phyloP scores from a whole-genome alignment of 2,113 vertebrate genomes.

The Charadrius vociferus region DNA sequence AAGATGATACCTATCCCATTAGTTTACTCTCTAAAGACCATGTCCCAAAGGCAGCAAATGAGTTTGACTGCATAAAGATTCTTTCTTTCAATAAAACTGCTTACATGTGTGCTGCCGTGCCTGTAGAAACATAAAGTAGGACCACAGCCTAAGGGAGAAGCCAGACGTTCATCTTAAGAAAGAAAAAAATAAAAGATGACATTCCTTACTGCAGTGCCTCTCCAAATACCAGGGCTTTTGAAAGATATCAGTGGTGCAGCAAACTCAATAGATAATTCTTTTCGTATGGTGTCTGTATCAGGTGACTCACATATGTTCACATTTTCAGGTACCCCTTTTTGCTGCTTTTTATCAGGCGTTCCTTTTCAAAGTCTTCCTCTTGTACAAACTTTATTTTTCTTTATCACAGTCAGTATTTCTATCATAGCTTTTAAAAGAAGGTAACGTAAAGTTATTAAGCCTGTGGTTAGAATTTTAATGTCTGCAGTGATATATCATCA shows the following conservation, averaged over 20 bases:
- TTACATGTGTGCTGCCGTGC: conserved; percentile 15
- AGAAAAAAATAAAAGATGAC: not conserved
- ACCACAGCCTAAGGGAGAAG: conserved; percentile 26
- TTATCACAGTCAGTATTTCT: not conserved
- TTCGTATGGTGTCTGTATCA: conserved; percentile 5
- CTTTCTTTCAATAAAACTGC: conserved; percentile 34
- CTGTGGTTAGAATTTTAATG: not conserved
- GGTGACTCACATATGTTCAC: conserved; percentile 45
- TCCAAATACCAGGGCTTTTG: conserved; percentile 34
- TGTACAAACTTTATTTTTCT: not conserved
- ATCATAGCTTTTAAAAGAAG: not conserved
- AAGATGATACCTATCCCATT: not conserved
- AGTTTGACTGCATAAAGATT: not conserved
- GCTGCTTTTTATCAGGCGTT: conserved; percentile 3
- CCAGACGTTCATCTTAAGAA: not conserved
- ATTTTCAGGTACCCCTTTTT: conserved; percentile 20
- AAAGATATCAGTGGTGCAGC: conserved; percentile 9
- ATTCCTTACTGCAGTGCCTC: conserved; percentile 32
- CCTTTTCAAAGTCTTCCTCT: not conserved
- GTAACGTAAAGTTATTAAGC: not conserved
- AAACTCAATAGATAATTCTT: conserved; percentile 43
- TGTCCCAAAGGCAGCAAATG: not conserved
- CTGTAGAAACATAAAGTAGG: not conserved
- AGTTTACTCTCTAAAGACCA: not conserved
- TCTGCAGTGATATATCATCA: not conserved